Base-by-base conservation (phyloP, 2,888 invertebrate species). In the Penaeus monodon region DNA sequence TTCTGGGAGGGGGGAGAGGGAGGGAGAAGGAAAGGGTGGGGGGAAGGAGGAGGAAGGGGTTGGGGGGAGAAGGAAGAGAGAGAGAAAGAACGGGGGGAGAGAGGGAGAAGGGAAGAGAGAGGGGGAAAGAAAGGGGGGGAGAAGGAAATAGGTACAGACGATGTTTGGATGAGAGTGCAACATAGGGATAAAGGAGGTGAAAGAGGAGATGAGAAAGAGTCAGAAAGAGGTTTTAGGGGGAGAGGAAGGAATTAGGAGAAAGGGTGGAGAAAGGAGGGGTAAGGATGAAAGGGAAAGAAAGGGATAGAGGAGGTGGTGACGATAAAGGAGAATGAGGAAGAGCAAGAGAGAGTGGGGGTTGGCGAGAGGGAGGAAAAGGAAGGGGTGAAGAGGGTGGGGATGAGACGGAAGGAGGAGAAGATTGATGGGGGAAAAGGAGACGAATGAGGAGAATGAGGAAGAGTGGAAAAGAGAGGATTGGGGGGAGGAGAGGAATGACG, bases 141-240 rank as follows among this genome's bases (percentile, higher is more conserved):
- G 27, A 29, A 29, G 79, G 24, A 29, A 64, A 63, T 24, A n/a
- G 49, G 24, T 27, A 27, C 33, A n/a, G 49, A 81, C 29, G 73
- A 73, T n/a, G n/a, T n/a, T n/a, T n/a, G 33, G 33, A 38, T 6
- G 33, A 38, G 33, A 38, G 33, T 38, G 33, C 3, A 38, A 38
- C 4, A 38, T 38, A 38, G 33, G 33, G 33, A 38, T 38, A 38
- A 27, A 14, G 63, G 44, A 70, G 57, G 70, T n/a, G 38, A 44
- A 38, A 44, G 57, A 76, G 76, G 65, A 63, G 83, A 64, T 74
- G 65, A 83, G 49, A 57, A 22, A 27, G 20, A 24, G n/a, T 38
- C 57, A 22, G 38, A 49, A 77, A 49, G 38, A 20, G 44, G 77
- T 0, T 1, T 20, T 3, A 49, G 44, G n/a, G 38, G 24, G 77